Conservation (phyloP, 2,797 vertebrate species). For the Pseudochirops corinnae region DNA sequence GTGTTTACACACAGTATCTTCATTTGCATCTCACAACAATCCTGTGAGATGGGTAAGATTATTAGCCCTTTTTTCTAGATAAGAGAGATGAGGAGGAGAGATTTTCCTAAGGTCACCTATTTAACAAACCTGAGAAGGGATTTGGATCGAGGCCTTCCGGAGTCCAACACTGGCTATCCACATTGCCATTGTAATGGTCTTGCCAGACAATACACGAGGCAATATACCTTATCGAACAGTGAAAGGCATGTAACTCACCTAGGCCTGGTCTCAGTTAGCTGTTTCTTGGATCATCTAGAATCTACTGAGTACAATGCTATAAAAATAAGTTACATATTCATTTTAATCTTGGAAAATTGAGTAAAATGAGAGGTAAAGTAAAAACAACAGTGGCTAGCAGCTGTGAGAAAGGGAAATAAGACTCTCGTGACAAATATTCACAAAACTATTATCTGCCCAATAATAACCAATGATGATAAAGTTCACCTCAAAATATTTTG, state of each 20-base stretch:
- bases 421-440: background rate
- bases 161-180: background rate
- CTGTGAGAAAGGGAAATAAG: background rate
- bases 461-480: background rate
- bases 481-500: conserved; percentile 14
- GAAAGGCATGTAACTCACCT: background rate
- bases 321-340: background rate
- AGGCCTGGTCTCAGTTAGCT: background rate
- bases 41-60: background rate
- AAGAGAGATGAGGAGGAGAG: background rate
- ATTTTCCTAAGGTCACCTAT: background rate
- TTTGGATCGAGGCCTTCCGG: background rate
- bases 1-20: background rate
- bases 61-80: background rate
- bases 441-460: conserved; percentile 10
- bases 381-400: background rate
- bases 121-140: background rate
- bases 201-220: background rate
- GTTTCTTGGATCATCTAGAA: background rate
- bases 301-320: background rate
- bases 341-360: conserved; percentile 17
- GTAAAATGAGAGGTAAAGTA: background rate
- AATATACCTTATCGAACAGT: background rate
- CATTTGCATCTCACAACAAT: background rate
- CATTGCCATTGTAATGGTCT: background rate